These are phyloP conservation scores for Acleris sparsana DNA, from an alignment of 2,888 invertebrate genomes.

Conservation along the genomic window DNA sequence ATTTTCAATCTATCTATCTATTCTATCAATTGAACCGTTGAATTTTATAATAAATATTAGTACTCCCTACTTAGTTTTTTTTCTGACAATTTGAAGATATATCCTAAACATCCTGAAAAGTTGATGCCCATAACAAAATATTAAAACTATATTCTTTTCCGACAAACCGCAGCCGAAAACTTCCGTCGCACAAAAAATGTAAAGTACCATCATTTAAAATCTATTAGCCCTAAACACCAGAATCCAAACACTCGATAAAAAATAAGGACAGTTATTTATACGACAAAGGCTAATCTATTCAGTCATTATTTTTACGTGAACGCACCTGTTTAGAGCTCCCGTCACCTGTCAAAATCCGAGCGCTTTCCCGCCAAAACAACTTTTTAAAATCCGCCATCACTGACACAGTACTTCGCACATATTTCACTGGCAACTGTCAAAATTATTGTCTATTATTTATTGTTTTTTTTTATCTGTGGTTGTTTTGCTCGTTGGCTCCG, in stretches of 20 bases:
- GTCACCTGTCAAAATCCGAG: constrained; percentile 35
- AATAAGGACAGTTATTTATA: constrained; percentile 17
- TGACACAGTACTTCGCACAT: constrained; percentile 18
- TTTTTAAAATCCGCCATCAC: constrained; percentile 31
- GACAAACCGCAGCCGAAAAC: too few species aligned
- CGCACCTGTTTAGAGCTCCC: constrained; percentile 27
- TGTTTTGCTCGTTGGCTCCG: neutral
- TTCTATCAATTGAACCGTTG: too few species aligned
- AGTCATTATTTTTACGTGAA: constrained; percentile 31
- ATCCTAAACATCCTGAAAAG: too few species aligned
- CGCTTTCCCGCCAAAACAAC: constrained; percentile 34
- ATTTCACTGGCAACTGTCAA: constrained; percentile 2
- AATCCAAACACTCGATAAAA: constrained; percentile 4
- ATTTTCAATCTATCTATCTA: too few species aligned
- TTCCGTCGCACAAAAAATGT: too few species aligned
- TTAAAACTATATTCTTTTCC: too few species aligned
- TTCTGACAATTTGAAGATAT: too few species aligned
- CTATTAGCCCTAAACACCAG: neutral
- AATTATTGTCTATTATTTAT: neutral
- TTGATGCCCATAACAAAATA: too few species aligned
- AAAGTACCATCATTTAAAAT: neutral
- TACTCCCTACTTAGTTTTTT: too few species aligned
- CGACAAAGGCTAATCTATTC: constrained; percentile 26
- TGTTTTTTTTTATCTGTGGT: neutral
- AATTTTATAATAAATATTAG: too few species aligned